Base-by-base conservation (phyloP, 2,888 invertebrate genomes). In the Drosophila anomelani region DNA sequence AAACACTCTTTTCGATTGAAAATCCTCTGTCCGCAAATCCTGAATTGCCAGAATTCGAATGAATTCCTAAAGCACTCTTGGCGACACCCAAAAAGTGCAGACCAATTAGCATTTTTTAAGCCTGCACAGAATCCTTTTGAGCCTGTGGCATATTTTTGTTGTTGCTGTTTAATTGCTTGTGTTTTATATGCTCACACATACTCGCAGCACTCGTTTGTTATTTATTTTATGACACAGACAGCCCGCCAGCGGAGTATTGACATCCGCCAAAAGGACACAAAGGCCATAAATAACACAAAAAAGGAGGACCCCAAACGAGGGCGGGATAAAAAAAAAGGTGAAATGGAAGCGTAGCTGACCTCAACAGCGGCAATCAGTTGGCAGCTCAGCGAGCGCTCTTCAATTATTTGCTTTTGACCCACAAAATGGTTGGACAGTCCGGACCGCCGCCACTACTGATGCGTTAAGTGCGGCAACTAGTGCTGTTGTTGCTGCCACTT, bases 321-420 rank as follows among this genome's bases (percentile, higher is more conserved):
- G 46, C 13, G 13, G 46, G 26, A 43, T 49, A 74, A 61, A 53
- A 75, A 67, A 20, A 55, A 60, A 49, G 53, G 41, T 46, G 12
- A 64, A 39, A 41, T 23, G 34, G 20, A 54, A 41, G 36, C 69
- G 46, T 12, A 43, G 23, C 54, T 70, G 71, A 70, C 70, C 70
- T 70, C 71, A 61, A 66, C 51, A 75, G 58, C 77, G 80, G 68
- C 78, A 80, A 74, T 78, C 69, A 70, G 59, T 70, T 57, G 53
- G 23, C 53, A 58, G 47, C 39, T 34, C 53, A 46, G 57, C 71
- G 56, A 58, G 68, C 55, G 69, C 74, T 68, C 70, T 71, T 74
- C 75, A 69, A 79, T 72, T 83, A 80, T 78, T 78, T 77, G 75
- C 71, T 79, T 76, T 81, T 72, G 71, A 73, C 75, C 77, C 77